phyloP scores from a whole-genome alignment of 2,113 vertebrate species.

The Ophiodon elongatus region DNA sequence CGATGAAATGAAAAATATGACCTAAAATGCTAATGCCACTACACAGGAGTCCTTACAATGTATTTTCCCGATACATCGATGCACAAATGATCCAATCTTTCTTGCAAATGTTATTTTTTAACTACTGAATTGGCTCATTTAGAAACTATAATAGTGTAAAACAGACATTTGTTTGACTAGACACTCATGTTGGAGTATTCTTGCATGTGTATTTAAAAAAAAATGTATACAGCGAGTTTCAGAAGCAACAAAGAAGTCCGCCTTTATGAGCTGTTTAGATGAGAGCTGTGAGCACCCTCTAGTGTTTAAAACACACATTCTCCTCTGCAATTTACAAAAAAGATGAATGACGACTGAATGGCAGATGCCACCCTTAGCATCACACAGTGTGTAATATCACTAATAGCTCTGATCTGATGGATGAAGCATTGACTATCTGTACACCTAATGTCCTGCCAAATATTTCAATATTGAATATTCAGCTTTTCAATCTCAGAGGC shows the following conservation, averaged over 20 bases:
- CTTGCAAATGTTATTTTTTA: no score
- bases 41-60: not conserved
- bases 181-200: not conserved
- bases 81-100: not conserved
- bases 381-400: slow-evolving; percentile 19
- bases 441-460: not conserved
- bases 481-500: not conserved
- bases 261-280: not conserved
- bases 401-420: slow-evolving; percentile 40
- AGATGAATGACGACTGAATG: slow-evolving; percentile 16
- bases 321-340: not conserved
- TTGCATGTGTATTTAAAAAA: not conserved
- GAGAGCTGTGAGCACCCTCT: slow-evolving; percentile 72
- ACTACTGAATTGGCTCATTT: not conserved
- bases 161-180: not conserved
- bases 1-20: not conserved
- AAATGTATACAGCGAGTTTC: not conserved
- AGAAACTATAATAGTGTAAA: not conserved
- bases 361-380: slow-evolving; percentile 12
- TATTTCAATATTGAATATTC: not conserved
- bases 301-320: slow-evolving; percentile 45
- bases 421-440: not conserved
- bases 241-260: slow-evolving; percentile 9
- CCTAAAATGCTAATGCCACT: not conserved
- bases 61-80: not conserved